Evolutionary conservation across 2,888 invertebrate genomes (phyloP), one percentile per base, ranked within the genome.

Genomic region (Dryococelus australis): DNA sequence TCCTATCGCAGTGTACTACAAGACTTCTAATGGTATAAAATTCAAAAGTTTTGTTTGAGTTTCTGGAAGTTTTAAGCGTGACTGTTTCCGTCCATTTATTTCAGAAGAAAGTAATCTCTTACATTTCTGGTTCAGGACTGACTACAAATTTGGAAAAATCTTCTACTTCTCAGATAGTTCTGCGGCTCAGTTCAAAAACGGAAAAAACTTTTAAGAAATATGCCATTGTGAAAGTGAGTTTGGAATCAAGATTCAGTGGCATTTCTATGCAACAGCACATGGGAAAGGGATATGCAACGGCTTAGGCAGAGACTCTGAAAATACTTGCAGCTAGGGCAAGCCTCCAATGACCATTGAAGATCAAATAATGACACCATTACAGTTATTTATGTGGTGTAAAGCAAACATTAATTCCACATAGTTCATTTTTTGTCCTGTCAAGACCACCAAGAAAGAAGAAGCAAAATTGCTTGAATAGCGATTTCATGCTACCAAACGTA

Each of bases 401-500:
- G 26, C 79, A n/a, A 79, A 79, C 79, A 79, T 79, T 79, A 0
- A 79, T 20, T 24, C 27, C n/a, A 79, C 27, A 27, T 12, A 79
- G 27, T 79, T 79, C 10, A 26, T 79, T 79, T 79, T 79, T 24
- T 79, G 10, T 27, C n/a, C 20, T 16, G 27, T 2, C n/a, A 79
- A 79, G 26, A 79, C 43, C 27, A 8, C 10, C 24, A n/a, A n/a
- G n/a, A n/a, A 43, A 53, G n/a, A 6, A 86, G 9, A 84, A 8
- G 47, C 10, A 35, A 10, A 28, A 43, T 24, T 87, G 26, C 65
- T 87, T 51, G 0, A 12, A 28, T 5, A 53, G 12, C 83, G 28
- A 80, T 83, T 88, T 16, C 43, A 51, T 20, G 35, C 43, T 86
- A 4, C 87, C 10, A 87, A 35, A 79, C 87, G 20, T 24, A 79